phyloP scores from a whole-genome alignment of 2,113 vertebrate genomes.

The Macrotus californicus region DNA sequence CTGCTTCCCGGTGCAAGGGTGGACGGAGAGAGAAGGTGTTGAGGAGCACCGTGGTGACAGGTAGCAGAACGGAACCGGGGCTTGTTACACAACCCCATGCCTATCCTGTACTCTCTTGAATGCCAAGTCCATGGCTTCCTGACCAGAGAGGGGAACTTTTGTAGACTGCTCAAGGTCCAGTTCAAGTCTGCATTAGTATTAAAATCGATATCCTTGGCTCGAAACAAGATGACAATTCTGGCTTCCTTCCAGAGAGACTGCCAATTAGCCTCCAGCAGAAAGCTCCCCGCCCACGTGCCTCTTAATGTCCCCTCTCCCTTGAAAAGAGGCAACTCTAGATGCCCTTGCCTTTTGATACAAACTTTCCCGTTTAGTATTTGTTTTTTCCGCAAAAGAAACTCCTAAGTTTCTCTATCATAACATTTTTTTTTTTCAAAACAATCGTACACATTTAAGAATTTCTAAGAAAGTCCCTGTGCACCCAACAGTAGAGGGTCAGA shows the following conservation, averaged over 20 bases:
- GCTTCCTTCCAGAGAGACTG: not conserved
- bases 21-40: conserved; percentile 57
- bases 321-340: not conserved
- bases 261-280: not conserved
- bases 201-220: conserved; percentile 36
- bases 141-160: conserved; percentile 51
- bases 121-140: conserved; percentile 74
- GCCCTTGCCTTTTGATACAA: not conserved
- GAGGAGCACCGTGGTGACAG: conserved; percentile 80
- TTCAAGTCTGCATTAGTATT: conserved; percentile 63
- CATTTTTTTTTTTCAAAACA: not conserved
- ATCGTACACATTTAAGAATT: not conserved
- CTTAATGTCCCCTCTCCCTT: not conserved
- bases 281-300: not conserved
- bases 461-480: not conserved
- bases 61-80: conserved; percentile 75
- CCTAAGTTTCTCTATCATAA: not conserved
- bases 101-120: conserved; percentile 70
- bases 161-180: conserved; percentile 67
- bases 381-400: not conserved
- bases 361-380: not conserved
- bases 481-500: not conserved
- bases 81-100: conserved; percentile 76
- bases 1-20: conserved; percentile 35
- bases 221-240: conserved; percentile 19